Base-by-base conservation (phyloP, 2,888 invertebrate genomes). In the Sesia bembeciformis region DNA sequence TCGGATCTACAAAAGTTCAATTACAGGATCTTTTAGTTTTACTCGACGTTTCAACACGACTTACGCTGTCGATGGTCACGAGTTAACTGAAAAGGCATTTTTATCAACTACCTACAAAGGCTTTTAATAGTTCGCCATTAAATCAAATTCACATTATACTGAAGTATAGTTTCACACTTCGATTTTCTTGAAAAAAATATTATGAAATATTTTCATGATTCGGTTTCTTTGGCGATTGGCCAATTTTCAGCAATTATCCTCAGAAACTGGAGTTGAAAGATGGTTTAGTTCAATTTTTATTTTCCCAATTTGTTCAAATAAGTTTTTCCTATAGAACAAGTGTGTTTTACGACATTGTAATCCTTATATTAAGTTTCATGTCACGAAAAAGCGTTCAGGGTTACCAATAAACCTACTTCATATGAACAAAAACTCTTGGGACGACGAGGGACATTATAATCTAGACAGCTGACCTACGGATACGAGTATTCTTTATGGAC, bases 391-490 rank as follows among this genome's bases (percentile, higher is more conserved):
- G 50, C 56, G 55, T 57, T 56, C 58, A 50, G 55, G 56, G 55
- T 55, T 55, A 54, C 55, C 55, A 61, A 63, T 64, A 60, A 57
- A 61, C 59, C 56, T 54, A 58, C 57, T 60, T 54, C 52, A 56
- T 59, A 52, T 53, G 53, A 40, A 58, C 63, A 64, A 63, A 64
- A 66, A 62, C 56, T 64, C 62, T 58, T 53, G 59, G 60, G 60
- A 39, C 50, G 61, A 62, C 62, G 58, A 60, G 63, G 63, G 61
- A 56, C 57, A 57, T 57, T 53, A 60, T 61, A 61, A 61, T 63
- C 55, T 58, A 57, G 58, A 60, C 54, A 58, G 54, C 54, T 54
- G 54, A 57, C 56, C 54, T 54, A 46, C 46, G 4, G 46, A 46
- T 8, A 46, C 46, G 46, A 46, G 23, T 23, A 23, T 23, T 23